Base-by-base conservation (phyloP, 2,888 invertebrate genomes). In the Aphidoletes aphidimyza region DNA sequence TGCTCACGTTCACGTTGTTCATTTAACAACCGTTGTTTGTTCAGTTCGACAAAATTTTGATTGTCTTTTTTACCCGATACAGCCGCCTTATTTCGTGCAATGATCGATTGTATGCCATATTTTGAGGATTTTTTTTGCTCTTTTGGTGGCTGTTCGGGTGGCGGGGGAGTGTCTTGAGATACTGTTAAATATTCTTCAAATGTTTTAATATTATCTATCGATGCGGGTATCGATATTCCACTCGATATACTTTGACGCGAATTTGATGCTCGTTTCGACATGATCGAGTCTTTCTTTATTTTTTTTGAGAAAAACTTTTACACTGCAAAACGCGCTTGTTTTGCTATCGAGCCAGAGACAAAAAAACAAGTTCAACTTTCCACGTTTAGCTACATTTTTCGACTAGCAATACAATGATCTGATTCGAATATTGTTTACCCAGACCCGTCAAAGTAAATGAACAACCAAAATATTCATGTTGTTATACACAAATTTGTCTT, bases 21-120 rank as follows among this genome's bases (percentile, higher is more conserved):
- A n/a, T n/a, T n/a, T n/a, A n/a, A n/a, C n/a, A n/a, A n/a, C n/a
- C n/a, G n/a, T 88, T 91, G 91, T 88, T 91, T 92, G 88, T 92
- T 91, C 86, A 91, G 88, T 88, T 91, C 91, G 42, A 91, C 88
- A 87, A 90, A 91, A 88, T 91, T 91, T 87, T 19, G 91, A 91
- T 83, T 37, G 36, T 11, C 0, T 47, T 19, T 47, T 69, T 30
- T 30, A 1, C n/a, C n/a, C n/a, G n/a, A n/a, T n/a, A 69, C 30
- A 11, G 69, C 42, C 5, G 45, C 42, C 36, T 84, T 83, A 45
- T 45, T 83, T 26, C 42, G 42, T 45, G 42, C 45, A 45, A 83
- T 30, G 14, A n/a, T n/a, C n/a, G n/a, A n/a, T n/a, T 69, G 69
- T 14, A 39, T 42, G 1, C 83, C 83, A 34, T 84, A 47, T 69